These are phyloP conservation scores for Mythimna ferrago DNA, from an alignment of 2,888 invertebrate genomes.

Conservation along the genomic window DNA sequence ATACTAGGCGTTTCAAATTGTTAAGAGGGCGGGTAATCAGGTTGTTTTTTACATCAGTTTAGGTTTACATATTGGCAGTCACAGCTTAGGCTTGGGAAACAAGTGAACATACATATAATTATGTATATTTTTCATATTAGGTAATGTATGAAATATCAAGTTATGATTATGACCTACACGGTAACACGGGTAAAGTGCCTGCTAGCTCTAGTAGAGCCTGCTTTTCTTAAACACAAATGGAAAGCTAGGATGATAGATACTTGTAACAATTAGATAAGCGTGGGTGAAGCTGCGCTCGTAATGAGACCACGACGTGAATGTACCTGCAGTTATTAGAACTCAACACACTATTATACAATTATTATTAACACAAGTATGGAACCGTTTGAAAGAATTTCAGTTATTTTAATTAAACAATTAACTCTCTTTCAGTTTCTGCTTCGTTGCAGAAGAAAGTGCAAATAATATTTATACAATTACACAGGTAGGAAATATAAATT, in stretches of 20 bases:
- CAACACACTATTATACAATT: neutral
- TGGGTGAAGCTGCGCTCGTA: conserved; percentile 24
- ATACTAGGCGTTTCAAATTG: neutral
- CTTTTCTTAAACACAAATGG: conserved; percentile 6
- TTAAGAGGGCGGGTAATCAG: too few species aligned
- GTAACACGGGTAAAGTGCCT: neutral
- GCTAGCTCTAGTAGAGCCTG: too few species aligned
- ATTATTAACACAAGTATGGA: neutral
- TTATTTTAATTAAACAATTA: conserved; percentile 37
- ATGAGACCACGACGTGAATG: conserved; percentile 10
- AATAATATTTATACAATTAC: conserved; percentile 1
- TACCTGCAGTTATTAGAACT: conserved; percentile 1
- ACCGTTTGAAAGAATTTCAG: conserved; percentile 31
- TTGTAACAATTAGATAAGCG: conserved; percentile 23
- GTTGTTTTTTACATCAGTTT: neutral
- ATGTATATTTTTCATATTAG: neutral
- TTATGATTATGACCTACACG: neutral
- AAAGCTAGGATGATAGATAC: conserved; percentile 42
- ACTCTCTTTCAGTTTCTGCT: conserved; percentile 11
- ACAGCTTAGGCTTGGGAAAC: neutral
- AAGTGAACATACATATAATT: too few species aligned
- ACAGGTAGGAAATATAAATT: neutral
- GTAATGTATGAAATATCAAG: neutral
- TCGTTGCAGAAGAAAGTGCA: conserved; percentile 15
- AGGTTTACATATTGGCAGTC: neutral